Base-by-base conservation (phyloP, 2,888 invertebrate genomes). In the Eumerus sabulonum region DNA sequence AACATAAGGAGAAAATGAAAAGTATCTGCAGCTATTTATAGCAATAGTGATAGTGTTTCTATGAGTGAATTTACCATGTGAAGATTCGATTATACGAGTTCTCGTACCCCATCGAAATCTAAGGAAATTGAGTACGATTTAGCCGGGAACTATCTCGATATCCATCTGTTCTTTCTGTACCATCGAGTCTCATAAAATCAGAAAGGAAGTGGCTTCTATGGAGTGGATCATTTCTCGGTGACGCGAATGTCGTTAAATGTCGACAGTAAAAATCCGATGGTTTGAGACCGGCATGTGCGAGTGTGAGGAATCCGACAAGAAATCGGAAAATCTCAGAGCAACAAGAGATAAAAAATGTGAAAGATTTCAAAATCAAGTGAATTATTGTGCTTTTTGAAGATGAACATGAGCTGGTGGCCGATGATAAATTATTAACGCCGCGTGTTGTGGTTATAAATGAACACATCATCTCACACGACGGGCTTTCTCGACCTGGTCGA, bases 291-390 rank as follows among this genome's bases (percentile, higher is more conserved):
- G 27, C 12, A 48, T 27, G 51, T 38, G 53, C 14, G 36, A 17
- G 27, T 1, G 16, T 0, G 12, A n/a, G 0, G 16, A 12, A 12
- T 12, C 11, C 9, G n/a, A 19, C 42, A 14, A 13, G 19, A 19
- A 59, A 12, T 11, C n/a, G 12, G 19, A 16, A 27, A 27, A 27
- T 2, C 27, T 27, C n/a, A n/a, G n/a, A n/a, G n/a, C n/a, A n/a
- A n/a, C n/a, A n/a, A n/a, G n/a, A n/a, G n/a, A n/a, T n/a, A n/a
- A n/a, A n/a, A n/a, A n/a, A n/a, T n/a, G n/a, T n/a, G 27, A 27
- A 13, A 57, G 11, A 59, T 76, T 60, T 72, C 42, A 16, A 67
- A 72, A 63, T 51, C 16, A 72, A 72, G 62, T 77, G 47, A 66
- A 71, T 63, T 42, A 54, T 48, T 40, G 36, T 67, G 56, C 3